These are phyloP conservation scores for Sebastes kiyomatsui DNA, from an alignment of 2,797 vertebrate species.

Conservation along the genomic window DNA sequence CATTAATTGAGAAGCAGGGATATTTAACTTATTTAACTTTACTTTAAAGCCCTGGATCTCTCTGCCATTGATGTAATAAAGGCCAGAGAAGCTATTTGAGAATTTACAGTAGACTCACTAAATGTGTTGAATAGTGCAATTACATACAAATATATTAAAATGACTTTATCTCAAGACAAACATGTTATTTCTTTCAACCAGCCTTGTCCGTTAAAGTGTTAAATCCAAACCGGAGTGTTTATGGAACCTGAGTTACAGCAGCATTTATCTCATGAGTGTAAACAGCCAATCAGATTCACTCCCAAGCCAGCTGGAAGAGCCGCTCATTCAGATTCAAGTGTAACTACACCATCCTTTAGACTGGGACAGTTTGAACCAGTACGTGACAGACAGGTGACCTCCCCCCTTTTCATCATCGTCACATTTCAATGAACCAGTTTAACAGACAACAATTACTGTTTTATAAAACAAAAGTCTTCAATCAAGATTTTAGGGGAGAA, in stretches of 20 bases:
- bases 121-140: not conserved
- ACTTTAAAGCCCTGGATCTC: not conserved
- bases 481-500: not conserved
- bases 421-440: not conserved
- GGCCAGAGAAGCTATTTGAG: too few species aligned
- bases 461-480: not conserved
- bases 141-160: slow-evolving; percentile 1
- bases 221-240: not conserved
- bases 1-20: not conserved
- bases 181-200: not conserved
- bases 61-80: not conserved
- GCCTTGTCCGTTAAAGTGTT: not conserved
- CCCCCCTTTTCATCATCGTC: not conserved
- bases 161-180: not conserved
- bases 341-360: not conserved
- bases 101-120: not conserved
- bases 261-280: slow-evolving; percentile 3
- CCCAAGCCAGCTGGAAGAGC: not conserved
- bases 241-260: not conserved
- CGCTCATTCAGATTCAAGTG: not conserved
- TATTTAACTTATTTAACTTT: not conserved
- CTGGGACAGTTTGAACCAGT: not conserved
- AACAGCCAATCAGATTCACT: not conserved
- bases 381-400: slow-evolving; percentile 42
- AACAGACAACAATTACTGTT: not conserved